Evolutionary conservation across 2,113 vertebrate species (phyloP).

Genomic region (Syngnathus scovelli): DNA sequence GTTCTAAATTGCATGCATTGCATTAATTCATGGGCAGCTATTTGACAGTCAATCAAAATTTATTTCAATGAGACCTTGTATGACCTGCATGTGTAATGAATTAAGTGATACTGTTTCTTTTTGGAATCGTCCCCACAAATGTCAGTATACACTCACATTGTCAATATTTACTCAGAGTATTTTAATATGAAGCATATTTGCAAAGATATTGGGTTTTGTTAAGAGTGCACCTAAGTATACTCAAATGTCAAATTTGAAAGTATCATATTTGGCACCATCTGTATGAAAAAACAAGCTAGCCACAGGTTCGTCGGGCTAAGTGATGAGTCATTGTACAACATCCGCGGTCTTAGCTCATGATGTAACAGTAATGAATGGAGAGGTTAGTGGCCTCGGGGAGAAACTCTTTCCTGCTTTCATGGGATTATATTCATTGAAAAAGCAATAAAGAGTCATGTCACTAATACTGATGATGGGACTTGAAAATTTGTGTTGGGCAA

Average conservation of each 20-base stretch:
- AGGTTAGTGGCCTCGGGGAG: slow-evolving; percentile 20
- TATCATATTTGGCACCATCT: slow-evolving; percentile 7
- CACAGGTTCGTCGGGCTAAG: slow-evolving; percentile 23
- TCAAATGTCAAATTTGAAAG: not conserved
- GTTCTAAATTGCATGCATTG: not conserved
- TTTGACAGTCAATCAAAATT: not conserved
- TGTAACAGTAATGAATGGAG: slow-evolving; percentile 45
- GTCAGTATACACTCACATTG: not conserved
- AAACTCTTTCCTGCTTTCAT: slow-evolving; percentile 21
- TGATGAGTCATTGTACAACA: slow-evolving; percentile 37
- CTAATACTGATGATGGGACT: not conserved
- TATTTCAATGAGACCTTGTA: not conserved
- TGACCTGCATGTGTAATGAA: not conserved
- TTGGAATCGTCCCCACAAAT: not conserved
- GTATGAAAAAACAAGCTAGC: slow-evolving; percentile 1
- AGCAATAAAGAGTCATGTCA: slow-evolving; percentile 8
- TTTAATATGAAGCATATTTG: not conserved
- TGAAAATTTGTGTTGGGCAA: not conserved
- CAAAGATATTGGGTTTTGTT: not conserved
- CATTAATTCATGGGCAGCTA: not conserved
- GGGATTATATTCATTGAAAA: slow-evolving; percentile 7
- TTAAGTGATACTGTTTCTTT: no score
- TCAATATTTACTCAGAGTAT: not conserved
- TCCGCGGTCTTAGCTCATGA: slow-evolving; percentile 29
- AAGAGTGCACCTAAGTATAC: not conserved